Percentiles rank a stretch among this genome's conserved stretches.
phyloP scores from a whole-genome alignment of 2,113 vertebrate genomes.

The Litocranius walleri region DNA sequence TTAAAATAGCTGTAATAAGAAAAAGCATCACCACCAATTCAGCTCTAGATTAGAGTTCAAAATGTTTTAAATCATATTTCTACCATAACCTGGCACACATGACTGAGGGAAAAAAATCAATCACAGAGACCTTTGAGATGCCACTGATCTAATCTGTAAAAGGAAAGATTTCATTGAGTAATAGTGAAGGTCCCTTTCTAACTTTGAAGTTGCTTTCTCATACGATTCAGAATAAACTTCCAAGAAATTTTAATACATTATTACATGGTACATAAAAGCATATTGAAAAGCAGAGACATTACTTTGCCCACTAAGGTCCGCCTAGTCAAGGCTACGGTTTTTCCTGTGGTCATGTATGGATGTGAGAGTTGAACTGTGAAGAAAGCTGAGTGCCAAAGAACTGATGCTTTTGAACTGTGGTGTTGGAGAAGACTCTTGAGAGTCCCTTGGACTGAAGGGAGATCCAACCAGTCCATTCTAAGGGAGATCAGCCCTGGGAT shows the following conservation, averaged over 20 bases:
- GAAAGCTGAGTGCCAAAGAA: fast-evolving
- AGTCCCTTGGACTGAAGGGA: too few species aligned
- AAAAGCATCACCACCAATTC: background rate
- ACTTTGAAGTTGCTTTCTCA: background rate
- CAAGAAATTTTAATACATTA: background rate
- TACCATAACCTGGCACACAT: background rate
- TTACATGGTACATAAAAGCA: background rate
- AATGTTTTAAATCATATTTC: background rate
- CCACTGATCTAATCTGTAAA: background rate
- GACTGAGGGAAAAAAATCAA: background rate
- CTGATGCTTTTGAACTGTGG: too few species aligned
- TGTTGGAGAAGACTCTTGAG: too few species aligned
- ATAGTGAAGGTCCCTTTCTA: background rate
- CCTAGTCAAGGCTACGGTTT: too few species aligned
- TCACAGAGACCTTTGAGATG: background rate
- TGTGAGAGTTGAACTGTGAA: too few species aligned
- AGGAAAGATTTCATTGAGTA: background rate
- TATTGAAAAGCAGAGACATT: too few species aligned
- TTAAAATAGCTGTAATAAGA: background rate
- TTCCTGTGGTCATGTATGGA: too few species aligned
- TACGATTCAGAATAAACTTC: background rate
- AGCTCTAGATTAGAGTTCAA: background rate
- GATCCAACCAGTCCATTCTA: too few species aligned
- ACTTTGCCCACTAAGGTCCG: too few species aligned
- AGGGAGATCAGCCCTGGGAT: too few species aligned